Conservation (phyloP, 1,140 invertebrate species). For the Drosophila micromelanica region DNA sequence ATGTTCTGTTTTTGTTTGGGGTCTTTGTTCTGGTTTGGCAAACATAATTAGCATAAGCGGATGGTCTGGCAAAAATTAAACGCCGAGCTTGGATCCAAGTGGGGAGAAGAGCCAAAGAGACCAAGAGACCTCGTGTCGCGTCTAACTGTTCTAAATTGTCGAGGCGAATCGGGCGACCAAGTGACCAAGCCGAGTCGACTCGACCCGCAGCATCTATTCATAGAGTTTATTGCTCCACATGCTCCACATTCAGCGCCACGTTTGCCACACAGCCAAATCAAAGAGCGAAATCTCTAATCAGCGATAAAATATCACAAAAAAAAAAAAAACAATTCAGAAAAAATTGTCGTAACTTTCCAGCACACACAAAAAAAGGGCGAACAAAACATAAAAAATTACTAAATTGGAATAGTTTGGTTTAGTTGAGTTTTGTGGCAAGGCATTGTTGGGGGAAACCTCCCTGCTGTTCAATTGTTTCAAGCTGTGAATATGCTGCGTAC, state of each 20-base stretch:
- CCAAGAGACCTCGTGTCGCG: too few species aligned
- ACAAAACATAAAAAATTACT: constrained; percentile 41
- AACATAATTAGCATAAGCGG: constrained; percentile 66
- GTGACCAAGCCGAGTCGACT: neutral
- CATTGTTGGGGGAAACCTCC: neutral
- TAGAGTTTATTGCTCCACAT: constrained; percentile 68
- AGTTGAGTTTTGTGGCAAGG: neutral
- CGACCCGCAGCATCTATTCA: constrained; percentile 37
- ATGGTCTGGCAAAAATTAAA: constrained; percentile 51
- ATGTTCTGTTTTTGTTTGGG: neutral
- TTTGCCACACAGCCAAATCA: constrained; percentile 25
- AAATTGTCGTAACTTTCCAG: constrained; percentile 6
- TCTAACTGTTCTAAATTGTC: constrained; percentile 37
- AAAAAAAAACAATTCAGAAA: too few species aligned
- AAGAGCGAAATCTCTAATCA: constrained; percentile 49
- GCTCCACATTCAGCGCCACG: constrained; percentile 48
- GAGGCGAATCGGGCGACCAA: neutral
- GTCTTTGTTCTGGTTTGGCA: constrained; percentile 42
- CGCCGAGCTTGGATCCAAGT: too few species aligned
- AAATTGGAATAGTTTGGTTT: constrained; percentile 30
- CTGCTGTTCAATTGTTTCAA: constrained; percentile 28
- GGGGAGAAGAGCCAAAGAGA: too few species aligned
- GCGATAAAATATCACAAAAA: constrained; percentile 8
- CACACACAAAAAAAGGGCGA: constrained; percentile 20
- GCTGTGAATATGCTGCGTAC: neutral